Evolutionary conservation across 2,888 invertebrate genomes (phyloP).

Genomic region (Dendrolimus pini): DNA sequence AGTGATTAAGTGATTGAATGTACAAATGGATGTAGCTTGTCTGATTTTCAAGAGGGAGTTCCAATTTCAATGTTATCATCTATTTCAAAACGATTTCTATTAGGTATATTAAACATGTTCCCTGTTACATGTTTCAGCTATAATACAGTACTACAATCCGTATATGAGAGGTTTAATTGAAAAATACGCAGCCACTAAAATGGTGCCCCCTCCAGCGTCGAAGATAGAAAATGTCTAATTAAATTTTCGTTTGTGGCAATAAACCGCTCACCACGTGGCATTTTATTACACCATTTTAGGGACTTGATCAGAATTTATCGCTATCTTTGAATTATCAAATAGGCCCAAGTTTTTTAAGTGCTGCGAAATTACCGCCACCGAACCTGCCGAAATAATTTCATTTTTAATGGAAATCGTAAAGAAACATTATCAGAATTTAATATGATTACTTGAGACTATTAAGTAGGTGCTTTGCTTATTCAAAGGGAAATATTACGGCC

Average conservation of each 20-base stretch:
- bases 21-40: too few relatives aligned
- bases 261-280: conserved; percentile 47
- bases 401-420: conserved; percentile 10
- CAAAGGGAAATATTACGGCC: too few relatives aligned
- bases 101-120: too few relatives aligned
- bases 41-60: too few relatives aligned
- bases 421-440: background rate
- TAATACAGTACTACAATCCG: too few relatives aligned
- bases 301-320: conserved; percentile 47
- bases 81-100: too few relatives aligned
- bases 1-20: too few relatives aligned
- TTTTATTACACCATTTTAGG: conserved; percentile 44
- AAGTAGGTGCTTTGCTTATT: too few relatives aligned
- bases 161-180: conserved; percentile 23
- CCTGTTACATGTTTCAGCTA: too few relatives aligned
- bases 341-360: conserved; percentile 9
- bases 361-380: background rate
- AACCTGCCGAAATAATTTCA: conserved; percentile 4
- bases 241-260: conserved; percentile 43
- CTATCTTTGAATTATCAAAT: conserved; percentile 35
- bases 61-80: too few relatives aligned
- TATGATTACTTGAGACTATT: background rate
- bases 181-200: conserved; percentile 38
- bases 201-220: conserved; percentile 21
- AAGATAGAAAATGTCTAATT: conserved; percentile 40